A percentile compares a stretch with the other conserved stretches of the same genome.
These are phyloP conservation scores for Umimayanthus chanpuru DNA, from an alignment of 92 coral and sea anemone genomes.

Conservation along the genomic window DNA sequence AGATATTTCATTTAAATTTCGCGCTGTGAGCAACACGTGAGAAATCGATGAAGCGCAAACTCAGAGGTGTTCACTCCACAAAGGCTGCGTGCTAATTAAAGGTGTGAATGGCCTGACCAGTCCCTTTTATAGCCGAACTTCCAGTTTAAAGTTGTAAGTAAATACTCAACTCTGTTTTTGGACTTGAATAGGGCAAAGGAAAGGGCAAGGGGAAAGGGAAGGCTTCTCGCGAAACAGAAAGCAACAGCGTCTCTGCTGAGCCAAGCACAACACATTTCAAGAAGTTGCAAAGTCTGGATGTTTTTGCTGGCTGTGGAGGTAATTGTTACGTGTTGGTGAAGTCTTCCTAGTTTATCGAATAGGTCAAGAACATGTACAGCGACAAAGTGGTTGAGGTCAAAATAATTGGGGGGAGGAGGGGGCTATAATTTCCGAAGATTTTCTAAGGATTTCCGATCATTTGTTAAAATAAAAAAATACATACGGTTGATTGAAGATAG, in stretches of 20 bases:
- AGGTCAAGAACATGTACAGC: not conserved
- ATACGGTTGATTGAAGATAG: too few relatives aligned
- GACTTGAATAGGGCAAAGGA: conserved; percentile 67
- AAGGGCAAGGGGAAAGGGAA: conserved; percentile 92
- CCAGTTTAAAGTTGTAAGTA: too few relatives aligned
- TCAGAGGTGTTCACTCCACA: too few relatives aligned
- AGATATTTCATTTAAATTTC: too few relatives aligned
- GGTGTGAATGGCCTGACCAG: too few relatives aligned
- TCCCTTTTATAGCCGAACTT: too few relatives aligned
- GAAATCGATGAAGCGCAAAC: too few relatives aligned
- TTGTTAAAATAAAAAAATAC: too few relatives aligned
- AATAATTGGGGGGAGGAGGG: not conserved
- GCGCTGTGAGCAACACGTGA: too few relatives aligned
- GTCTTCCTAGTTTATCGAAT: not conserved
- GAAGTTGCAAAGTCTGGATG: conserved; percentile 82
- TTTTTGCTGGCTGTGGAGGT: conserved; percentile 99
- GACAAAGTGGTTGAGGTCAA: not conserved
- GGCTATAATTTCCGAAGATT: too few relatives aligned
- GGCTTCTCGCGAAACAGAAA: conserved; percentile 36
- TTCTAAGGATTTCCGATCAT: too few relatives aligned
- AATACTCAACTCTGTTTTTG: not conserved
- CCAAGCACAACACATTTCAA: conserved; percentile 15
- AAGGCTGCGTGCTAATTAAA: too few relatives aligned
- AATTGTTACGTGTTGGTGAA: not conserved
- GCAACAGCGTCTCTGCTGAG: conserved; percentile 29